Evolutionary conservation across 2,113 vertebrate species (phyloP).

Genomic region (Ptilorrhoa leucosticta): DNA sequence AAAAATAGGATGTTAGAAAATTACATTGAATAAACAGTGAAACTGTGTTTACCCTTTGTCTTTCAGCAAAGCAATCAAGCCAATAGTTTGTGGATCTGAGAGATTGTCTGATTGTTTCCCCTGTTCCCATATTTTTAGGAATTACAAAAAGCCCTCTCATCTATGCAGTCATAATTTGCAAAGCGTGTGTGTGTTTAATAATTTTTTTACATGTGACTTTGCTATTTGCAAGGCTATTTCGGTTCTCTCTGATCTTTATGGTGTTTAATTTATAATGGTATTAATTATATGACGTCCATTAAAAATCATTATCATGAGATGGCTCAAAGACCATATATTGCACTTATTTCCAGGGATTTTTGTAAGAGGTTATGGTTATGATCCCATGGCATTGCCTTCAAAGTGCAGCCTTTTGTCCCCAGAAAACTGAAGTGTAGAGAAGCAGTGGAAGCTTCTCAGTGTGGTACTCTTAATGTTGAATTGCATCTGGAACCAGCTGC

Average conservation of each 20-base stretch:
- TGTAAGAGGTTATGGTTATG: not conserved
- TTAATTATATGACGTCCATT: not conserved
- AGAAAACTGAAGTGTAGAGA: not conserved
- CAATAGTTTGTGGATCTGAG: not conserved
- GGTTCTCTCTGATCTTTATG: not conserved
- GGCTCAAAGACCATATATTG: not conserved
- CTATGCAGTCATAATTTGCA: not conserved
- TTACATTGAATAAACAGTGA: not conserved
- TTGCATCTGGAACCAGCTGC: not conserved
- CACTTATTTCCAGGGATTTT: not conserved
- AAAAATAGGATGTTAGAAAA: not conserved
- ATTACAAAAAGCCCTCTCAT: not conserved
- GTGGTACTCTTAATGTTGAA: not conserved
- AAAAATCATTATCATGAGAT: not conserved
- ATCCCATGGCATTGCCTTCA: not conserved
- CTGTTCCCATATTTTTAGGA: not conserved
- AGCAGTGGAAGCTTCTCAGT: not conserved
- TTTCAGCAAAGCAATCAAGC: not conserved
- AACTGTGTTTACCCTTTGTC: not conserved
- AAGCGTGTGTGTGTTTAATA: not conserved
- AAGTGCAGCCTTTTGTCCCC: not conserved
- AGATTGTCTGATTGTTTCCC: not conserved
- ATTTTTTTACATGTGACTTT: not conserved
- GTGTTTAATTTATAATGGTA: not conserved
- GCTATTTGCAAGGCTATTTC: not conserved